phyloP scores from a whole-genome alignment of 2,113 vertebrate genomes.

The Agelaius tricolor region DNA sequence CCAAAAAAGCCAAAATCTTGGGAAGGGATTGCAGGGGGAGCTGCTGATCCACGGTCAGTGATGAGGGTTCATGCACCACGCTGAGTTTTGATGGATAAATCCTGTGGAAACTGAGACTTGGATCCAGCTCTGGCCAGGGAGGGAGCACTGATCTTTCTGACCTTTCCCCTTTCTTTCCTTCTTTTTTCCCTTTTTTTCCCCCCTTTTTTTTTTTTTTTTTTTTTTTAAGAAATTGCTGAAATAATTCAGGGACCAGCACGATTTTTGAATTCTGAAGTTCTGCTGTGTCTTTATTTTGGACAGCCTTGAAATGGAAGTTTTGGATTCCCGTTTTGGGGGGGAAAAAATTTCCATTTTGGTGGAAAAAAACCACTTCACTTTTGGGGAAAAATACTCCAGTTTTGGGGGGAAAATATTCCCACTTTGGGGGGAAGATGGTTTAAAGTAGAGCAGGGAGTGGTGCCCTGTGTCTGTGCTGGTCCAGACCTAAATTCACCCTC shows the following conservation, averaged over 20 bases:
- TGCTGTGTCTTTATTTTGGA: too few relatives aligned
- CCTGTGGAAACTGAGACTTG: neutral
- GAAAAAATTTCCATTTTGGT: too few relatives aligned
- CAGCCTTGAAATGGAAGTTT: too few relatives aligned
- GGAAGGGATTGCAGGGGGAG: neutral
- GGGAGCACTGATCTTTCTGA: too few relatives aligned
- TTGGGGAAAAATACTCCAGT: neutral
- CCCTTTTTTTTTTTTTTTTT: too few relatives aligned
- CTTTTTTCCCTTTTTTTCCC: too few relatives aligned
- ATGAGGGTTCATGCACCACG: constrained; percentile 64
- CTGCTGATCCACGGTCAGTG: constrained; percentile 31
- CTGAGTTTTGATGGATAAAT: constrained; percentile 52
- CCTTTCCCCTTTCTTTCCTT: too few relatives aligned
- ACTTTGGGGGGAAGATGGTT: neutral
- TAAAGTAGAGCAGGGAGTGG: neutral
- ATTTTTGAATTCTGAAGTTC: too few relatives aligned
- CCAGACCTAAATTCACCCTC: neutral
- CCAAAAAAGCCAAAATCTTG: neutral
- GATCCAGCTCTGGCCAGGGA: neutral
- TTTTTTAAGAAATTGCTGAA: too few relatives aligned
- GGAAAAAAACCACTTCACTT: neutral
- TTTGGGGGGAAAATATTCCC: neutral
- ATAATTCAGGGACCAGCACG: too few relatives aligned
- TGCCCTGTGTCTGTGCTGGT: neutral
- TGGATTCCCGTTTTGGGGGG: neutral